Evolutionary conservation across 2,113 vertebrate species (phyloP), one percentile per base, ranked within the genome.

Genomic region (Ursus arctos): DNA sequence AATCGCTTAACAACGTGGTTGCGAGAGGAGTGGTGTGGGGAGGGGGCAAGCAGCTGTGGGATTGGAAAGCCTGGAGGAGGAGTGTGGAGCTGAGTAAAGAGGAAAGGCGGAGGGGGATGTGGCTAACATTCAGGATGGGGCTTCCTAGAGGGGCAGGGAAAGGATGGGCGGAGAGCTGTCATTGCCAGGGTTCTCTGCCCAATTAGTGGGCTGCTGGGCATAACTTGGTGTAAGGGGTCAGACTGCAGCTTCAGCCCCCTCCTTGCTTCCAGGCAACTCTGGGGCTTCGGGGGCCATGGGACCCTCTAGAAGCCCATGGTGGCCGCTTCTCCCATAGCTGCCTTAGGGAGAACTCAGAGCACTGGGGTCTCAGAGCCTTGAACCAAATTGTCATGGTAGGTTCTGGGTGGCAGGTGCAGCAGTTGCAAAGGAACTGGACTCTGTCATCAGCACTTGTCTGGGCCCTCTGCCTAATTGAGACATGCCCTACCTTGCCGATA

Each of bases 31-130:
- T 33, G 85, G 69, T 65, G 71, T 94, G 92, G 92, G 88, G 86
- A 94, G 72, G 72, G 91, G 94, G 36, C 1, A 18, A 93, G 96
- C 96, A 97, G 95, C 95, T 96, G 96, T 71, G 94, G 86, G 97
- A 86, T 55, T 83, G 85, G 85, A 83, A 95, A 95, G 81, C 88
- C 88, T 77, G 55, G 93, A 84, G 97, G 89, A 96, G 95, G 90
- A 79, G 86, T 87, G 83, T 86, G 83, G 96, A 85, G 84, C 86
- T 95, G 96, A 97, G 89, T 36, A 51, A 84, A 94, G 88, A 92
- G 53, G 93, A 82, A 82, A 51, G 43, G 65, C 9, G 0, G 63
- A 84, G 80, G 88, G 85, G 91, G 80, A 55, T 79, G 87, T 47
- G 69, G 88, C 79, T 94, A 71, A 55, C 3, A 0, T 40, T 81